phyloP scores from a whole-genome alignment of 2,888 invertebrate genomes.

The Nipponacmea schrenckii region DNA sequence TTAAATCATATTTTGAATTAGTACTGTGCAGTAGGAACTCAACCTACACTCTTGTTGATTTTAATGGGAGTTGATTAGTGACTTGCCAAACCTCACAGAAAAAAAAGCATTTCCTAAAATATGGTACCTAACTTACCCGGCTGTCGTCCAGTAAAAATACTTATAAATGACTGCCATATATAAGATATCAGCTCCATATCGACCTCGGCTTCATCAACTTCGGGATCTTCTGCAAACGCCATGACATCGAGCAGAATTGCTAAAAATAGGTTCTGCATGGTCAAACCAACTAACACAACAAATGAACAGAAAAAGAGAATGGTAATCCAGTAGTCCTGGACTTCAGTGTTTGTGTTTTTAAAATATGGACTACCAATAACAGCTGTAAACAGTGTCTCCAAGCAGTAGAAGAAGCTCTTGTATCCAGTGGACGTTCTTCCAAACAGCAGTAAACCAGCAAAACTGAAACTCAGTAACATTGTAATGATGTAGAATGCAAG shows the following conservation, averaged over 20 bases:
- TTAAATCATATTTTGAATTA: too few relatives aligned
- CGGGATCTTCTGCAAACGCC: neutral
- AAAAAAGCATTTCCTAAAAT: too few relatives aligned
- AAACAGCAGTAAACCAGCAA: neutral
- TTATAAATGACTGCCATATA: neutral
- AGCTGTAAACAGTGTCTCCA: neutral
- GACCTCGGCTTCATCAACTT: neutral
- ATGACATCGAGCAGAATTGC: slow-evolving; percentile 1
- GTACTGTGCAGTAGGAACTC: too few relatives aligned
- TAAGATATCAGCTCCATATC: neutral
- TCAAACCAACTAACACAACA: neutral
- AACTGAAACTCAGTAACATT: neutral
- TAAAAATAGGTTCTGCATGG: neutral
- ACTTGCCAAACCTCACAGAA: too few relatives aligned
- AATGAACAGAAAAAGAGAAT: neutral
- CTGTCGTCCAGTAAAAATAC: neutral
- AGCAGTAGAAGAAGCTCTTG: neutral
- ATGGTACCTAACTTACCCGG: neutral
- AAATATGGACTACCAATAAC: neutral
- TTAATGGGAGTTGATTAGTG: too few relatives aligned
- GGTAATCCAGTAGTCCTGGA: neutral
- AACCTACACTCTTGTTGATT: too few relatives aligned
- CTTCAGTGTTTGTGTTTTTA: neutral
- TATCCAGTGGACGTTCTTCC: neutral
- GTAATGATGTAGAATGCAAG: neutral